Percentiles rank a stretch among this genome's conserved stretches.
phyloP scores from a whole-genome alignment of 2,113 vertebrate genomes.

The Glaucidium brasilianum region DNA sequence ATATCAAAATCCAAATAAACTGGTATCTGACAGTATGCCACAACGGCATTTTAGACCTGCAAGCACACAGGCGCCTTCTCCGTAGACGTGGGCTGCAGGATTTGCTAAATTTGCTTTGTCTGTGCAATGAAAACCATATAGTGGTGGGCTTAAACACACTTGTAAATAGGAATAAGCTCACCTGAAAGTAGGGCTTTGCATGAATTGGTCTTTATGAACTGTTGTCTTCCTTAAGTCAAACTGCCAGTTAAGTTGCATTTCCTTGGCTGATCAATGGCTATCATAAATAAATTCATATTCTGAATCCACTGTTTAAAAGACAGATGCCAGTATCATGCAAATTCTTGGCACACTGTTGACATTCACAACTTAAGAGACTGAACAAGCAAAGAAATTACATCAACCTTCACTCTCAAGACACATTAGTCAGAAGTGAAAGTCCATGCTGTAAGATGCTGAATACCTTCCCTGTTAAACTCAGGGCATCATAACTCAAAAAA shows the following conservation, averaged over 20 bases:
- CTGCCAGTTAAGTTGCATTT: background rate
- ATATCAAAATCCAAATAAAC: background rate
- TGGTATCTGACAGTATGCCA: background rate
- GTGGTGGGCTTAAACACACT: background rate
- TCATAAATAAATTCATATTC: background rate
- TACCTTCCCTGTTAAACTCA: background rate
- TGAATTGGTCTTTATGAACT: background rate
- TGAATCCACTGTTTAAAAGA: background rate
- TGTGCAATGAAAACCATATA: background rate
- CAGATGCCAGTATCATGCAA: background rate
- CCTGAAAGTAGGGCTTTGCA: background rate
- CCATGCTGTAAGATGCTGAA: background rate
- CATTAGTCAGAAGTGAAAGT: background rate
- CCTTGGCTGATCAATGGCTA: background rate
- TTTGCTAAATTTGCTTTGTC: background rate
- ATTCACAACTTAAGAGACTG: background rate
- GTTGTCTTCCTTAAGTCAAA: background rate
- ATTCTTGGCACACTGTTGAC: background rate
- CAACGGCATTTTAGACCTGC: background rate
- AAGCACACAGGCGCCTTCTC: background rate
- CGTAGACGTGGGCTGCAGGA: background rate
- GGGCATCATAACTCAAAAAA: background rate
- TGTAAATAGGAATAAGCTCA: background rate
- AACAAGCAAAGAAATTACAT: background rate
- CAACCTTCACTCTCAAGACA: background rate